These are phyloP conservation scores for Volucella zonaria DNA, from an alignment of 2,888 invertebrate genomes.

Conservation along the genomic window DNA sequence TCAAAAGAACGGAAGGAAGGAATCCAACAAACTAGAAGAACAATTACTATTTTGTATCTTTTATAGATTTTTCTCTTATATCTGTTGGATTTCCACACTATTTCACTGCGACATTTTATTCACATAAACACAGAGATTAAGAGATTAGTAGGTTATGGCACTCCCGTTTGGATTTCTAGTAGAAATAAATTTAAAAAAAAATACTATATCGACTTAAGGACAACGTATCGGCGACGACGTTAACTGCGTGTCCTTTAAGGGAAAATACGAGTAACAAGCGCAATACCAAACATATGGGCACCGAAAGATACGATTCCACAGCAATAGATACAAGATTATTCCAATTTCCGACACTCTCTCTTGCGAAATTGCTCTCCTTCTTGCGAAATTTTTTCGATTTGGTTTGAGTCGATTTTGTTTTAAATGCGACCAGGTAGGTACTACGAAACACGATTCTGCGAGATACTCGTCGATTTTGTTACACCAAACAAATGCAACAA, in stretches of 20 bases:
- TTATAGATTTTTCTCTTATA: conserved; percentile 27
- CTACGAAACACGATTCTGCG: conserved; percentile 7
- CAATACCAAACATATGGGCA: conserved; percentile 66
- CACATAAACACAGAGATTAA: neutral
- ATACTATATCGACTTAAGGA: conserved; percentile 2
- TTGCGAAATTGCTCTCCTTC: conserved; percentile 25
- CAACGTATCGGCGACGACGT: conserved; percentile 57
- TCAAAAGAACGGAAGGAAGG: conserved; percentile 50
- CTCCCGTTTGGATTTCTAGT: conserved; percentile 11
- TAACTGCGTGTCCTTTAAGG: conserved; percentile 46
- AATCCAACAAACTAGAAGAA: conserved; percentile 48
- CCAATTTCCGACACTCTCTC: conserved; percentile 24
- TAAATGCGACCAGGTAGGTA: too few relatives aligned
- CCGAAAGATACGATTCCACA: conserved; percentile 38
- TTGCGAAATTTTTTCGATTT: conserved; percentile 25
- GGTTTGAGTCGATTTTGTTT: conserved; percentile 18
- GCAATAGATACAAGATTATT: conserved; percentile 22
- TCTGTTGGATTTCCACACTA: conserved; percentile 2
- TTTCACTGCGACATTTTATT: conserved; percentile 51
- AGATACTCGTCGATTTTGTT: conserved; percentile 1
- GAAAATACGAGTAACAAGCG: conserved; percentile 40
- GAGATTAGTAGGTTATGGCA: conserved; percentile 4
- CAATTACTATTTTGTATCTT: conserved; percentile 11
- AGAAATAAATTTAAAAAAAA: neutral
- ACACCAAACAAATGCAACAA: neutral